Evolutionary conservation across 2,797 vertebrate species (phyloP).

Genomic region (Pteronotus mesoamericanus): DNA sequence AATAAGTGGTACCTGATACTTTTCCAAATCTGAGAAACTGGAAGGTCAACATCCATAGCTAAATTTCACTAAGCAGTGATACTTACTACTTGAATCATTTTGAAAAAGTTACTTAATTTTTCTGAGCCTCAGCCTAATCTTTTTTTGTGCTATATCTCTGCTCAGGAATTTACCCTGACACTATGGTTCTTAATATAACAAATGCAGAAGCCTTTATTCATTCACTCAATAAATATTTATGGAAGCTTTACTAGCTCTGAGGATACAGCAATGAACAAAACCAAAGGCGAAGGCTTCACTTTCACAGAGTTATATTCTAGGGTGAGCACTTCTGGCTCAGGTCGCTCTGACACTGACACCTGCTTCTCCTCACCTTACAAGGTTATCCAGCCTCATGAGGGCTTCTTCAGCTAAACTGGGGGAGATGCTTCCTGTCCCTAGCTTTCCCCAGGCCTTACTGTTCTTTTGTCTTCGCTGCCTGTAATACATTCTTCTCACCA

Average conservation of each 20-base stretch:
- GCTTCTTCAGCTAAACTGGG: neutral
- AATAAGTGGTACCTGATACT: neutral
- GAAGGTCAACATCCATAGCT: neutral
- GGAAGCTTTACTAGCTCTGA: neutral
- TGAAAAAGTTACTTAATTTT: neutral
- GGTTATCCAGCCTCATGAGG: neutral
- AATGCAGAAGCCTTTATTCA: neutral
- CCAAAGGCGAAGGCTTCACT: neutral
- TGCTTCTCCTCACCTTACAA: neutral
- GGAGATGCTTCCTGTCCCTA: neutral
- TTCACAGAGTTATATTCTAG: neutral
- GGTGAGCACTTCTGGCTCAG: neutral
- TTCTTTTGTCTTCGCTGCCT: neutral
- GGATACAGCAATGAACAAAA: neutral
- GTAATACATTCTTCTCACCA: neutral
- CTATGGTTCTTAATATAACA: neutral
- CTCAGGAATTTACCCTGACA: neutral
- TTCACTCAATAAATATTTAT: slow-evolving; percentile 8
- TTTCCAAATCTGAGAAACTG: neutral
- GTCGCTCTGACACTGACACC: neutral
- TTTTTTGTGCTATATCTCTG: neutral
- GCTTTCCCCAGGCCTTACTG: neutral
- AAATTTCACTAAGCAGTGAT: neutral
- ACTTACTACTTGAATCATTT: neutral
- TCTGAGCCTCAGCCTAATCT: neutral